phyloP scores from a whole-genome alignment of 2,888 invertebrate species.

The Dromius quadrimaculatus region DNA sequence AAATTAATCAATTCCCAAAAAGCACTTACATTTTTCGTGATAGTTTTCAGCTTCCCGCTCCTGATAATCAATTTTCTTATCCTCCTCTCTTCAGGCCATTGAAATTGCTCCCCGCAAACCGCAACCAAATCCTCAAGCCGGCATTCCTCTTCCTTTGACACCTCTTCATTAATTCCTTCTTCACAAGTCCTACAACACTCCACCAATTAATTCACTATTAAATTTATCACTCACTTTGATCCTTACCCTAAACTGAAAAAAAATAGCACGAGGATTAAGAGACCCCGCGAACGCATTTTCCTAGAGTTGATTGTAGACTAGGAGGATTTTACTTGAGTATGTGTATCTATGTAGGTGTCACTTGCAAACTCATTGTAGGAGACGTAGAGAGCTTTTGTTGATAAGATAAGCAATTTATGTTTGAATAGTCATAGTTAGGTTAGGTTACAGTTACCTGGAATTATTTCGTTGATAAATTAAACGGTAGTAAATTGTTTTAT shows the following conservation, averaged over 20 bases:
- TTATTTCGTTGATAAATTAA: no score
- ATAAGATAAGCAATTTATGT: not conserved
- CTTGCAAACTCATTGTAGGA: conserved; percentile 1
- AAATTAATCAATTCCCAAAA: not conserved
- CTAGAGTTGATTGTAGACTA: no score
- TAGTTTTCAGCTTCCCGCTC: conserved; percentile 1
- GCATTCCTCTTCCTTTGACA: not conserved
- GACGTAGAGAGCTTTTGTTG: not conserved
- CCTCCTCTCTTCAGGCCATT: conserved; percentile 2
- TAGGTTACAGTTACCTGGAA: not conserved
- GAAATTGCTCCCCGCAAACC: conserved; percentile 10
- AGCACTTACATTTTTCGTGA: conserved; percentile 24
- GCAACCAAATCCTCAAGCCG: not conserved
- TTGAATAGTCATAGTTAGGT: not conserved
- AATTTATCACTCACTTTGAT: not conserved
- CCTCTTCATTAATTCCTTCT: no score
- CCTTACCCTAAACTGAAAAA: not conserved
- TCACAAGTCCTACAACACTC: not conserved
- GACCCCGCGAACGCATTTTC: not conserved
- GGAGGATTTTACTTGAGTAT: not conserved
- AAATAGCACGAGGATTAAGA: not conserved
- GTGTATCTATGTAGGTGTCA: not conserved
- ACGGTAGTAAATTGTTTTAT: no score
- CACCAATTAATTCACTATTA: not conserved
- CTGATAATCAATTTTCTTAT: conserved; percentile 6